Base-by-base conservation (phyloP, 1,140 invertebrate species). In the Cephus cinctus region DNA sequence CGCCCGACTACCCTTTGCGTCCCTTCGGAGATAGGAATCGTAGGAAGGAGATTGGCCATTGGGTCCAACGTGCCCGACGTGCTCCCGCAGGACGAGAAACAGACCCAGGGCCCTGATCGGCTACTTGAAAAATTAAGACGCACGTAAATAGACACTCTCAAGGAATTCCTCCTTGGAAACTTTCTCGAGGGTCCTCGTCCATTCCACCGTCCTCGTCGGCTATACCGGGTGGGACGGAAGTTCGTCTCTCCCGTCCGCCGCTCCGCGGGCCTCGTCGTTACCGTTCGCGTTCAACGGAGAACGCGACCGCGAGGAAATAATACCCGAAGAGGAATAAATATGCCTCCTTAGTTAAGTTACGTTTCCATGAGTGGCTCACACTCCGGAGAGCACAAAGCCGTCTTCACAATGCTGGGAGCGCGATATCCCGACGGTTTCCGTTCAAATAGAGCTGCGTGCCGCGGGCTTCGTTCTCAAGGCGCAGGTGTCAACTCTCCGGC, bases 301-400 rank as follows among this genome's bases (percentile, higher is more conserved):
- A n/a, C n/a, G n/a, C n/a, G n/a, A n/a, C n/a, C n/a, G n/a, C n/a
- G n/a, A n/a, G n/a, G n/a, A n/a, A n/a, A n/a, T n/a, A n/a, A n/a
- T n/a, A n/a, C n/a, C n/a, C n/a, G n/a, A n/a, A n/a, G n/a, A n/a
- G n/a, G n/a, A n/a, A n/a, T n/a, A n/a, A n/a, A n/a, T n/a, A n/a
- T n/a, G n/a, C n/a, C n/a, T n/a, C n/a, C n/a, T n/a, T n/a, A n/a
- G n/a, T n/a, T n/a, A n/a, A n/a, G n/a, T n/a, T n/a, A n/a, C n/a
- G n/a, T n/a, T n/a, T n/a, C n/a, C n/a, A n/a, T n/a, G n/a, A n/a
- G n/a, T n/a, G n/a, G n/a, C n/a, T n/a, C n/a, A n/a, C n/a, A n/a
- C n/a, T n/a, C n/a, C n/a, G n/a, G n/a, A 60, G 61, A 64, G 57
- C 58, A 64, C 61, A 64, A 63, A 63, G 61, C 58, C 35, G 54